phyloP scores from a whole-genome alignment of 1,140 invertebrate species.

The Cardiocondyla obscurior region DNA sequence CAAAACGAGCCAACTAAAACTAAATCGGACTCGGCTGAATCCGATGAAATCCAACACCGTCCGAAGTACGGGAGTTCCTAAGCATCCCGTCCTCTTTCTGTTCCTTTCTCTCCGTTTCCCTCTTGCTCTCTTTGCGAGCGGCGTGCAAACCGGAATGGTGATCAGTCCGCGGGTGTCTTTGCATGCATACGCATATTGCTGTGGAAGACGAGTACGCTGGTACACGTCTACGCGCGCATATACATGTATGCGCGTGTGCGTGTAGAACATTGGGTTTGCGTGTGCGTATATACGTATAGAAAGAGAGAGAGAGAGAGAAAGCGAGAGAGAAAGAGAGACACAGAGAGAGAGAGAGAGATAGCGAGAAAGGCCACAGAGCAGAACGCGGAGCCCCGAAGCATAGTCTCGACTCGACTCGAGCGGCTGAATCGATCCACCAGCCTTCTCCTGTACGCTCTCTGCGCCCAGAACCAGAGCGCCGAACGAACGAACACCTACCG shows the following conservation, averaged over 20 bases:
- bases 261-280: neutral
- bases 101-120: neutral
- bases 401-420: conserved; percentile 81
- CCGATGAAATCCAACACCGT: conserved; percentile 54
- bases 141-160: conserved; percentile 25
- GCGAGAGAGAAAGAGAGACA: neutral
- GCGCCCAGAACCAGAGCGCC: conserved; percentile 66
- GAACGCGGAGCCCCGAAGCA: conserved; percentile 69
- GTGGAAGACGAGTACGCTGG: neutral
- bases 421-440: conserved; percentile 82
- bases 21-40: conserved; percentile 56
- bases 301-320: conserved; percentile 1
- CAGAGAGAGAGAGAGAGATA: neutral
- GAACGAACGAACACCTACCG: conserved; percentile 55
- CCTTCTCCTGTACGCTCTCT: conserved; percentile 70
- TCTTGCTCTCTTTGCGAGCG: neutral
- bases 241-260: conserved; percentile 22
- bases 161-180: conserved; percentile 44
- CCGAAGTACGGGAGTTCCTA: conserved; percentile 16
- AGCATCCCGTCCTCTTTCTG: conserved; percentile 21
- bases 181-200: conserved; percentile 13
- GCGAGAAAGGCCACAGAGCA: conserved; percentile 55
- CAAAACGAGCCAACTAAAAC: conserved; percentile 30
- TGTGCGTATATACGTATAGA: conserved; percentile 30
- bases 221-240: conserved; percentile 3